Evolutionary conservation across 2,888 invertebrate genomes (phyloP).

Genomic region (Cheiracanthium punctorium): DNA sequence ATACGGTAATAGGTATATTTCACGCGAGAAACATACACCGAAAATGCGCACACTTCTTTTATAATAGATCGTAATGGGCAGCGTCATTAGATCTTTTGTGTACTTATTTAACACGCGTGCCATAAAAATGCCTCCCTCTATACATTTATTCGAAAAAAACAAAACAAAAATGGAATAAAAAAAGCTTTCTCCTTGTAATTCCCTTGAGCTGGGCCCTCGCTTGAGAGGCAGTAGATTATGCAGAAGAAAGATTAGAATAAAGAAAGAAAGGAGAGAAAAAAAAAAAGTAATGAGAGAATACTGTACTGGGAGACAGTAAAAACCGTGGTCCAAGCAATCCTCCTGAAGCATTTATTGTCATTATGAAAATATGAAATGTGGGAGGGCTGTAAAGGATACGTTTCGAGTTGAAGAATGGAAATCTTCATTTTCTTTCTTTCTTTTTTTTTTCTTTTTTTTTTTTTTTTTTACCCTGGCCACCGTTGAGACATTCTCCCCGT

Average conservation of each 20-base stretch:
- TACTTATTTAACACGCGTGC: constrained; percentile 11
- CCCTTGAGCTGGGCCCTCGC: not conserved
- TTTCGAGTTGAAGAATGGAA: constrained; percentile 6
- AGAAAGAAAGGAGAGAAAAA: not conserved
- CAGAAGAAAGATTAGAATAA: not conserved
- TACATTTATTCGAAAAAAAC: not conserved
- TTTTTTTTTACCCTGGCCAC: not conserved
- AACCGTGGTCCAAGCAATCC: constrained; percentile 52
- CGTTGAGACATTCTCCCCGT: constrained; percentile 30
- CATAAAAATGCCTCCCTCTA: constrained; percentile 13
- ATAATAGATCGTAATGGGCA: constrained; percentile 41
- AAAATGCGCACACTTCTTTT: not conserved
- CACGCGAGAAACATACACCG: not conserved
- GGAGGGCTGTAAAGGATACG: not conserved
- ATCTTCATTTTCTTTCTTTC: not conserved
- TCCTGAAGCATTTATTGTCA: constrained; percentile 60
- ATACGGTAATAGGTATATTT: not conserved
- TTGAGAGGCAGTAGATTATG: not conserved
- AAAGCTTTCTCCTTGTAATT: not conserved
- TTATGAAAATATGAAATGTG: constrained; percentile 44
- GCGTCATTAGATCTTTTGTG: constrained; percentile 58
- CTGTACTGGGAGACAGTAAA: too few relatives aligned
- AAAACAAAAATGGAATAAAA: not conserved
- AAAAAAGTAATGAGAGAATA: too few relatives aligned
- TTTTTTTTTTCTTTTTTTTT: not conserved